phyloP scores from a whole-genome alignment of 2,113 vertebrate species.

The Lasiurus borealis region DNA sequence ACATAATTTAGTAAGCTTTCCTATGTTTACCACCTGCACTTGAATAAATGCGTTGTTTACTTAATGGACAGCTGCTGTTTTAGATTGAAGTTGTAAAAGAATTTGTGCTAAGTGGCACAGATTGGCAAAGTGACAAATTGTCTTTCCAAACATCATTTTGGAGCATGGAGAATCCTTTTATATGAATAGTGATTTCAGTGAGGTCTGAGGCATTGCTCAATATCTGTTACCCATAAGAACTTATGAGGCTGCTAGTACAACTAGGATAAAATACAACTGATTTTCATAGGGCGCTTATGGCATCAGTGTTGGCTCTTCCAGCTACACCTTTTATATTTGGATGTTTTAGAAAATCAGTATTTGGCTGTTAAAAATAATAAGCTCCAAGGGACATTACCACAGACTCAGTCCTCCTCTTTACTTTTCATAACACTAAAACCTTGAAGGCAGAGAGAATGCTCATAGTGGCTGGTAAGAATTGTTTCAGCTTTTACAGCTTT shows the following conservation, averaged over 20 bases:
- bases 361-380: slow-evolving; percentile 60
- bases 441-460: slow-evolving; percentile 19
- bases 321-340: slow-evolving; percentile 39
- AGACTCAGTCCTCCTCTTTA: slow-evolving; percentile 16
- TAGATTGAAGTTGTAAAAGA: slow-evolving; percentile 21
- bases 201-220: background rate
- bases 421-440: slow-evolving; percentile 15
- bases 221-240: background rate
- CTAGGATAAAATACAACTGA: background rate
- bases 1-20: background rate
- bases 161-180: background rate
- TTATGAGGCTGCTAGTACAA: background rate
- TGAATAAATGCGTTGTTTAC: slow-evolving; percentile 1
- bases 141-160: background rate
- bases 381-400: background rate
- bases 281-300: background rate
- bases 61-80: background rate
- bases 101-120: background rate
- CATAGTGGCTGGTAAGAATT: background rate
- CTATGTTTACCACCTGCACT: background rate
- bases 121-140: background rate
- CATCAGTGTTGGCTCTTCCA: slow-evolving; percentile 45
- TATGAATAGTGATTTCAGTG: background rate
- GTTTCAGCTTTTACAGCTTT: slow-evolving; percentile 44
- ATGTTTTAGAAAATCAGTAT: slow-evolving; percentile 58